Base-by-base conservation (phyloP, 2,797 vertebrate genomes). In the Pangasius djambal region DNA sequence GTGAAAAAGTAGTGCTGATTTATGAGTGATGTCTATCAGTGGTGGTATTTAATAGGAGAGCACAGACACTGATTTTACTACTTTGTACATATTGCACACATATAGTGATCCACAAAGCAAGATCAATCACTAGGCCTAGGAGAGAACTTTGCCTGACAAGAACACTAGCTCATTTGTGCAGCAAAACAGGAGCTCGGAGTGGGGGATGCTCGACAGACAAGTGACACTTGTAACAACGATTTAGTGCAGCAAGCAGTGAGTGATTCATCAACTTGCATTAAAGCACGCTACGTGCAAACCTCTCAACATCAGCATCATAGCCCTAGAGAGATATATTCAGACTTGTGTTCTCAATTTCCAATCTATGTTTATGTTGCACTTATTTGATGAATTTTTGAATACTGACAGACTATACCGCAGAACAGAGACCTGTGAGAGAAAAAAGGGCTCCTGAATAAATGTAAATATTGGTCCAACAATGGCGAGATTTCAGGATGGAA, bases 151-250 rank as follows among this genome's bases (percentile, higher is more conserved):
- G 44, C 34, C 63, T 48, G 74, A 70, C 74, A 79, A 63, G 59
- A 83, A 83, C 81, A 83, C 34, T 61, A 82, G 34, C 79, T 82
- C 57, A 61, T 82, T 82, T 61, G 31, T 37, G 79, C 55, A 61
- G 34, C 20, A 50, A 65, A 69, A 69, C 83, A 34, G 31, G 74
- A 67, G 25, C 25, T 78, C 2, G 31, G 18, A 65, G 22, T 67
- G 83, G 72, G 31, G 34, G 40, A 65, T 37, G 81, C 70, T 78
- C n/a, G n/a, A 87, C 55, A 89, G 86, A 70, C 78, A 88, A 48
- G 31, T 77, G 48, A 79, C 77, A 75, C 83, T 65, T 88, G 37
- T 63, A 57, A 52, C 57, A 22, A 37, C 4, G 59, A 69, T 82
- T 82, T 90, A 85, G 69, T 81, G 50, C 63, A 65, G 48, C 86